A percentile compares a stretch with the other conserved stretches of the same genome.
Evolutionary conservation across 2,888 invertebrate species (phyloP).

Genomic region (Eupeodes latifasciatus): DNA sequence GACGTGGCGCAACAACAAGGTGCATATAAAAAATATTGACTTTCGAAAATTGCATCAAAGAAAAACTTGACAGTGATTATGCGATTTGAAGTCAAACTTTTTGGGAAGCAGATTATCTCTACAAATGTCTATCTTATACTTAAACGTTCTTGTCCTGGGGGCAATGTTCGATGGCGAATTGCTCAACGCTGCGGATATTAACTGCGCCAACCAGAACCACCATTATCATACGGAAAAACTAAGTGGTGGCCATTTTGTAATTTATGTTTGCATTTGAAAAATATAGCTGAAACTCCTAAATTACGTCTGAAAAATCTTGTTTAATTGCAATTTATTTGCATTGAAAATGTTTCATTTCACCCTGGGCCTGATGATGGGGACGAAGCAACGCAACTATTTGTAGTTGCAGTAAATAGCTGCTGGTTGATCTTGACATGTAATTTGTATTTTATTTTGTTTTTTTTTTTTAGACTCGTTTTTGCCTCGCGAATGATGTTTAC

Average conservation of each 20-base stretch:
- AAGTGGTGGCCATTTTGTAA: slow-evolving; percentile 14
- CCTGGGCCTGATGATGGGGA: neutral
- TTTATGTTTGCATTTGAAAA: slow-evolving; percentile 59
- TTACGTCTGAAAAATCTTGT: slow-evolving; percentile 52
- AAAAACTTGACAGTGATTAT: slow-evolving; percentile 2
- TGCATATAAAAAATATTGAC: neutral
- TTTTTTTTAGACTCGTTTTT: neutral
- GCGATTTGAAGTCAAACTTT: slow-evolving; percentile 7
- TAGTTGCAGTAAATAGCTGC: slow-evolving; percentile 7
- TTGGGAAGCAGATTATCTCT: neutral
- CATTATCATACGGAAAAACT: neutral
- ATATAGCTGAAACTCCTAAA: slow-evolving; percentile 36
- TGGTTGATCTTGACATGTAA: slow-evolving; percentile 38
- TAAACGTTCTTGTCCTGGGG: slow-evolving; percentile 12
- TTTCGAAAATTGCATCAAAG: slow-evolving; percentile 13
- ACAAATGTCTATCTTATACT: neutral
- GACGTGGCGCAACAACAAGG: neutral
- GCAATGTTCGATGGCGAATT: slow-evolving; percentile 18
- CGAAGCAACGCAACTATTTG: neutral
- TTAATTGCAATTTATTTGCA: slow-evolving; percentile 76
- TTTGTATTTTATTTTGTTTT: neutral
- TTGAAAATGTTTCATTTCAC: slow-evolving; percentile 49
- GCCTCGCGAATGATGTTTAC: neutral
- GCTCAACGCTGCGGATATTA: neutral
- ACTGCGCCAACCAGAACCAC: neutral